These are phyloP conservation scores for Calyptomena viridis DNA, from an alignment of 2,113 vertebrate genomes.

Conservation along the genomic window DNA sequence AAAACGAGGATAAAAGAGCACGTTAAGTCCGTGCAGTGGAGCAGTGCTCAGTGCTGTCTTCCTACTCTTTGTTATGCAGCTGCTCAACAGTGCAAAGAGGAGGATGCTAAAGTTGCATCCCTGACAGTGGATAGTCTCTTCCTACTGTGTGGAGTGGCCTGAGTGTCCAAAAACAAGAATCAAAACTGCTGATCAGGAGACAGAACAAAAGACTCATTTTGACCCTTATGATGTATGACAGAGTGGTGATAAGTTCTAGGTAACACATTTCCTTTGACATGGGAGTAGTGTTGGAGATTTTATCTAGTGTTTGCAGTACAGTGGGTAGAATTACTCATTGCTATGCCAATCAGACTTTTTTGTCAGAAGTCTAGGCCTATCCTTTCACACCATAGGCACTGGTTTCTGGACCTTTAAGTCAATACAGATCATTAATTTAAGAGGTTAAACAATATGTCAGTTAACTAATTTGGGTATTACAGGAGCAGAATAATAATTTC, in stretches of 20 bases:
- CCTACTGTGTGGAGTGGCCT: background rate
- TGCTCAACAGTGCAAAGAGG: background rate
- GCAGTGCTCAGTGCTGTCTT: background rate
- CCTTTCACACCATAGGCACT: background rate
- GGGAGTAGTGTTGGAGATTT: background rate
- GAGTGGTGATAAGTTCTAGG: background rate
- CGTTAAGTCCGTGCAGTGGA: background rate
- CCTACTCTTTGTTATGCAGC: background rate
- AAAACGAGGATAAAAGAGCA: background rate
- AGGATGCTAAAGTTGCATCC: background rate
- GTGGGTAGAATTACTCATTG: background rate
- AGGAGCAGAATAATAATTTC: background rate
- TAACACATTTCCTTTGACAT: background rate
- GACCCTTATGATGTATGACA: background rate
- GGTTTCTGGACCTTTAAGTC: background rate
- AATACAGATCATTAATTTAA: background rate
- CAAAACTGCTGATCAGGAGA: background rate
- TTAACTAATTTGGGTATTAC: background rate
- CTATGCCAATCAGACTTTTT: background rate
- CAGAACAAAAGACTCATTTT: background rate
- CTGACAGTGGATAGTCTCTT: background rate
- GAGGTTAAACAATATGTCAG: background rate
- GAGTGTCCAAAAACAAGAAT: background rate
- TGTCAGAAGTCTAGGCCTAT: accelerated
- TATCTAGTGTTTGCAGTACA: background rate